Conservation (phyloP, 2,113 vertebrate species). For the Struthidea cinerea region DNA sequence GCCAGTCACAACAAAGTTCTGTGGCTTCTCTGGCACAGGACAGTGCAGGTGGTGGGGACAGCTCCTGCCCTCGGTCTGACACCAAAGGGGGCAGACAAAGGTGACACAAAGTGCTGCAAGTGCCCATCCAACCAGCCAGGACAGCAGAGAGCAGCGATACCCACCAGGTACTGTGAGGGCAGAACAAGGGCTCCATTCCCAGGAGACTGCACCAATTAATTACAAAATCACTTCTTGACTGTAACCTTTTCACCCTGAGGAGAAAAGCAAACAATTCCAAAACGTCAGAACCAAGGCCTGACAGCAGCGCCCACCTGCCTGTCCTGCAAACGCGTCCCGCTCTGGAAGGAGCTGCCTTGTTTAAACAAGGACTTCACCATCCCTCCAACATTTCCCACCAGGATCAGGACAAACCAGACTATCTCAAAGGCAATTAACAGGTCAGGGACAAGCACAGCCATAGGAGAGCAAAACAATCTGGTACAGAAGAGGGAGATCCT, state of each 20-base stretch:
- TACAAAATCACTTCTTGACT: not conserved
- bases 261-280: not conserved
- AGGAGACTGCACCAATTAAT: not conserved
- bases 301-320: not conserved
- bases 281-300: not conserved
- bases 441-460: slow-evolving; percentile 32
- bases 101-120: not conserved
- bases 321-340: not conserved
- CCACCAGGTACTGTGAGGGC: not conserved
- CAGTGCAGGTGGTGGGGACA: not conserved
- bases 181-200: not conserved
- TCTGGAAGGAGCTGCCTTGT: not conserved
- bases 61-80: not conserved
- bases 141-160: not conserved
- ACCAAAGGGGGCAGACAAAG: not conserved
- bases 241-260: not conserved
- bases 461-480: slow-evolving; percentile 5
- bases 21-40: not conserved
- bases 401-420: not conserved
- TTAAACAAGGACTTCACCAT: not conserved
- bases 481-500: not conserved
- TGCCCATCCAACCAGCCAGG: not conserved
- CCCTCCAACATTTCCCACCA: not conserved
- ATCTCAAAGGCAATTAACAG: slow-evolving; percentile 45
- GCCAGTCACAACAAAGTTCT: not conserved